phyloP scores from a whole-genome alignment of 2,113 vertebrate species.

The Syngnathus typhle region DNA sequence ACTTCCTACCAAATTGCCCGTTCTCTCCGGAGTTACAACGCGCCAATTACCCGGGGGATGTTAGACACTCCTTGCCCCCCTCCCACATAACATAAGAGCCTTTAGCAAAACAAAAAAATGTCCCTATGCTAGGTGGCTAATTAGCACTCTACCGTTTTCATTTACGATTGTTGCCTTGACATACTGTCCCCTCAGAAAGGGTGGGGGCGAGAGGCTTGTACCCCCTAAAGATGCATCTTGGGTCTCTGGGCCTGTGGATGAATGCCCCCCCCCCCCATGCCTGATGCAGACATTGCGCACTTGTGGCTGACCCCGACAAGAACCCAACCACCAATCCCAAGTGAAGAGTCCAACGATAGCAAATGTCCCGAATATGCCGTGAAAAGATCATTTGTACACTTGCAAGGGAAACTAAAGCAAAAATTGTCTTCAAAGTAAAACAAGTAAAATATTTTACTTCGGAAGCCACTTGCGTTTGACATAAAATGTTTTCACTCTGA shows the following conservation, averaged over 20 bases:
- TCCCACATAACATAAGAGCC: slow-evolving; percentile 65
- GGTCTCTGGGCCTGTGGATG: slow-evolving; percentile 31
- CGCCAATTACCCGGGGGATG: slow-evolving; percentile 96
- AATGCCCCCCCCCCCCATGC: slow-evolving; percentile 19
- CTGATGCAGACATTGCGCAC: slow-evolving; percentile 4
- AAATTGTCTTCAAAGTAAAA: too few species aligned
- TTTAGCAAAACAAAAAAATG: slow-evolving; percentile 76
- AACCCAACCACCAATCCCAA: not conserved
- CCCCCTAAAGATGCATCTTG: slow-evolving; percentile 32
- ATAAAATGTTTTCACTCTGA: too few species aligned
- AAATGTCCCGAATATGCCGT: not conserved
- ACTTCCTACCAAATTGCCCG: slow-evolving; percentile 99
- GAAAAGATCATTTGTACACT: not conserved
- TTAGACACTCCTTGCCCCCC: slow-evolving; percentile 61
- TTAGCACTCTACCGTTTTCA: slow-evolving; percentile 85
- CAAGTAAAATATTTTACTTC: too few species aligned
- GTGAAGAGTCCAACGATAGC: not conserved
- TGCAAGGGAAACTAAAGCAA: not conserved
- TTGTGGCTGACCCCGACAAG: not conserved
- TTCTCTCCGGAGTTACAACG: slow-evolving; percentile 99
- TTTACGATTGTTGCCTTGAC: slow-evolving; percentile 51
- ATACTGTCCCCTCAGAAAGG: slow-evolving; percentile 38
- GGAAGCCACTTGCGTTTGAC: too few species aligned
- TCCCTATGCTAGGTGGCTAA: slow-evolving; percentile 91
- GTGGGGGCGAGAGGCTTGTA: slow-evolving; percentile 12